Evolutionary conservation across 2,797 vertebrate species (phyloP).

Genomic region (Carcharodon carcharias): DNA sequence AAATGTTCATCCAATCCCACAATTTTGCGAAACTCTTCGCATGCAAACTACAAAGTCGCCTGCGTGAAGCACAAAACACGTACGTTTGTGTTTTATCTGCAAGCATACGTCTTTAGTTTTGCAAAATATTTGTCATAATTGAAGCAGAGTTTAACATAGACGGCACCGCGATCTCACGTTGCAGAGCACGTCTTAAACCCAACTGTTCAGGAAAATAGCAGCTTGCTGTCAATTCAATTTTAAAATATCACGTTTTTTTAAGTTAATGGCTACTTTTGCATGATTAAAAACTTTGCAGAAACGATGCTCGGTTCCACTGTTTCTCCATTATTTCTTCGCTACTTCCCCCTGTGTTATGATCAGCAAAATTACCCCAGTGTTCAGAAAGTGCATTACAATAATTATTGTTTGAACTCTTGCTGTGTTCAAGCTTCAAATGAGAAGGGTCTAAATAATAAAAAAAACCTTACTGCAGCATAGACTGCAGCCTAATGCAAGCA

Average conservation of each 20-base stretch:
- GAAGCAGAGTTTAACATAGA: neutral
- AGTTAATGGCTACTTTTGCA: neutral
- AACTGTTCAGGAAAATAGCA: neutral
- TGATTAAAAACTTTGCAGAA: neutral
- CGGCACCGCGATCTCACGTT: neutral
- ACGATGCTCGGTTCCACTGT: neutral
- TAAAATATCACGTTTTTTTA: neutral
- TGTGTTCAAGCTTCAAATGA: neutral
- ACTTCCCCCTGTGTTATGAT: constrained; percentile 4
- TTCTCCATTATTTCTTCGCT: neutral
- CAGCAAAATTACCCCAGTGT: neutral
- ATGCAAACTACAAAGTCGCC: too few species aligned
- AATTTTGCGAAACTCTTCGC: neutral
- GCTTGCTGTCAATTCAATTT: neutral
- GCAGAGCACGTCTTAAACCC: neutral
- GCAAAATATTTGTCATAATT: neutral
- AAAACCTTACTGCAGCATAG: neutral
- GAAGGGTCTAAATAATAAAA: neutral
- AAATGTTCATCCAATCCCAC: neutral
- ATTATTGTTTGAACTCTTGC: neutral
- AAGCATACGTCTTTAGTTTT: neutral
- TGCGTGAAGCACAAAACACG: neutral
- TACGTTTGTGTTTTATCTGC: neutral
- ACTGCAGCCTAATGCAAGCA: neutral
- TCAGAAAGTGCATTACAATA: neutral